A percentile compares a stretch with the other conserved stretches of the same genome.
phyloP scores from a whole-genome alignment of 1,140 invertebrate genomes.

The Aricia agestis region DNA sequence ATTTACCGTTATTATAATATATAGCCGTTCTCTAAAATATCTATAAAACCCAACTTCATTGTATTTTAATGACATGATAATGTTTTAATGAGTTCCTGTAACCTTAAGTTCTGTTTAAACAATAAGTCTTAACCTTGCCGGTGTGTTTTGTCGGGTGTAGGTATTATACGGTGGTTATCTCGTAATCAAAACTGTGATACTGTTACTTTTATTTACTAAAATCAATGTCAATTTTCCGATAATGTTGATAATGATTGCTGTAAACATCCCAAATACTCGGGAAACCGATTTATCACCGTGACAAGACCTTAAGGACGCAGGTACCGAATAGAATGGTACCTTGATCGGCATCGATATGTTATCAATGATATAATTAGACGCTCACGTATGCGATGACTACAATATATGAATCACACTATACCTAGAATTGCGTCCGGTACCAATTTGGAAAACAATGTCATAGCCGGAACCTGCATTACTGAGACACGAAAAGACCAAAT shows the following conservation, averaged over 20 bases:
- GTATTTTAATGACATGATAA: constrained; percentile 14
- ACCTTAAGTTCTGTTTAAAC: constrained; percentile 9
- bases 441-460: background rate
- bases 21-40: background rate
- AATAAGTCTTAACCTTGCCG: constrained; percentile 13
- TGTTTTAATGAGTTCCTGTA: constrained; percentile 12
- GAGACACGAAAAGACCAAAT: too few relatives aligned
- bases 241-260: background rate
- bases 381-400: background rate
- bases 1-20: background rate
- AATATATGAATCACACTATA: background rate
- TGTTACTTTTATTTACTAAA: constrained; percentile 5
- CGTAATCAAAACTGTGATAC: constrained; percentile 6
- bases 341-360: background rate
- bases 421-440: background rate
- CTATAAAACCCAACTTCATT: constrained; percentile 1
- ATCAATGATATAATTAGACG: background rate
- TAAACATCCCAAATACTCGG: background rate
- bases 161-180: background rate
- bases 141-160: background rate
- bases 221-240: background rate
- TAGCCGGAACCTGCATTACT: background rate
- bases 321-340: background rate
- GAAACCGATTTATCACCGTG: background rate
- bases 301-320: background rate